These are phyloP conservation scores for Gymnosoma rotundatum DNA, from an alignment of 2,888 invertebrate genomes.

Conservation along the genomic window DNA sequence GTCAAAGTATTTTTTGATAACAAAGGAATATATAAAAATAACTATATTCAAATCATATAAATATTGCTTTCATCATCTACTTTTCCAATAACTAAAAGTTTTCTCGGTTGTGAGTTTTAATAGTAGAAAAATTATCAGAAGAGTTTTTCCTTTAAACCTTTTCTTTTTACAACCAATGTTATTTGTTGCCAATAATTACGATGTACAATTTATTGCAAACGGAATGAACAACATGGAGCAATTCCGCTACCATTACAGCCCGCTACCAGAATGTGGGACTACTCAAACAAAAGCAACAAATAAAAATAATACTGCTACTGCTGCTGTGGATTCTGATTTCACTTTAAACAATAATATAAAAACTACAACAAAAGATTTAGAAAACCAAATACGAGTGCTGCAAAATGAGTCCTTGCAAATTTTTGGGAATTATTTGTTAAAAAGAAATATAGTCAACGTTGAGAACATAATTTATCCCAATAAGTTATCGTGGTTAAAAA, in stretches of 20 bases:
- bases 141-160: constrained; percentile 17
- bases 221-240: constrained; percentile 68
- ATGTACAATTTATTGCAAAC: constrained; percentile 60
- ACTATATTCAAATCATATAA: constrained; percentile 45
- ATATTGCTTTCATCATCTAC: constrained; percentile 67
- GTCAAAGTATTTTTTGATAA: constrained; percentile 53
- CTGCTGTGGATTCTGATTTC: constrained; percentile 6
- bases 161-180: constrained; percentile 60
- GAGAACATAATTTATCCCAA: constrained; percentile 10
- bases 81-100: constrained; percentile 39
- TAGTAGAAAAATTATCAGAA: neutral
- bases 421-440: constrained; percentile 32
- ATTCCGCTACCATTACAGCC: constrained; percentile 57
- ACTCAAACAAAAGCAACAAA: constrained; percentile 38
- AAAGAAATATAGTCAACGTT: constrained; percentile 6
- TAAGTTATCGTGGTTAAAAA: constrained; percentile 25
- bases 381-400: constrained; percentile 27
- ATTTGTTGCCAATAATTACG: constrained; percentile 61
- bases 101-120: neutral
- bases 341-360: neutral
- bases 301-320: constrained; percentile 16
- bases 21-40: constrained; percentile 37
- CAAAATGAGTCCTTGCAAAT: constrained; percentile 49
- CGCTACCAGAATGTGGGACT: constrained; percentile 64
- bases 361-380: constrained; percentile 3